These are phyloP conservation scores for Lutjanus erythropterus DNA, from an alignment of 2,113 vertebrate genomes.

Conservation along the genomic window DNA sequence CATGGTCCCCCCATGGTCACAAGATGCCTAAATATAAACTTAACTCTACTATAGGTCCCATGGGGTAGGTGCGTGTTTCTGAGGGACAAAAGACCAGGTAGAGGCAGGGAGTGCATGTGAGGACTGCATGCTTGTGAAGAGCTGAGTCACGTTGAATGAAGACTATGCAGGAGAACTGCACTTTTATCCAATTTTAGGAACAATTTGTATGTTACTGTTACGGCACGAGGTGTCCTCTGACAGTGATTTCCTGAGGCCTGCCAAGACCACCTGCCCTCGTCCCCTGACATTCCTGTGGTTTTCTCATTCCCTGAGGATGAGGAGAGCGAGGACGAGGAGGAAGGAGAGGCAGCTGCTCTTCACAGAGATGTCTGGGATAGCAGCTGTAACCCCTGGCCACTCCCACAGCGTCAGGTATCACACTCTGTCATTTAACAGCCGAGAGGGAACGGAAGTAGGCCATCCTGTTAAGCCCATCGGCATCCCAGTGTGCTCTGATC, in stretches of 20 bases:
- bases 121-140: constrained; percentile 11
- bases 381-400: constrained; percentile 71
- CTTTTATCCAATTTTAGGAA: constrained; percentile 19
- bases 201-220: constrained; percentile 9
- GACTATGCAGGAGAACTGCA: constrained; percentile 2
- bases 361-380: constrained; percentile 77
- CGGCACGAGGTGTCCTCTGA: constrained; percentile 48
- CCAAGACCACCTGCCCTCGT: constrained; percentile 67
- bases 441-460: constrained; percentile 77
- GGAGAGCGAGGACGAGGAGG: constrained; percentile 32
- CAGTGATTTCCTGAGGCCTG: constrained; percentile 55
- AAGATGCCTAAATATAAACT: constrained; percentile 74
- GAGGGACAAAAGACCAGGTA: constrained; percentile 32
- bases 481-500: constrained; percentile 73
- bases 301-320: constrained; percentile 69
- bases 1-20: constrained; percentile 49
- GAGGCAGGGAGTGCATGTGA: constrained; percentile 8
- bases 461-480: constrained; percentile 73
- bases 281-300: constrained; percentile 68
- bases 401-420: constrained; percentile 78
- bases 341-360: constrained; percentile 76
- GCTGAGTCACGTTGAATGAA: constrained; percentile 23
- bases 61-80: constrained; percentile 32
- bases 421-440: constrained; percentile 61
- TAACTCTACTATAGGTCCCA: constrained; percentile 46